Conservation (phyloP, 2,888 invertebrate genomes). For the Hipparchia semele region DNA sequence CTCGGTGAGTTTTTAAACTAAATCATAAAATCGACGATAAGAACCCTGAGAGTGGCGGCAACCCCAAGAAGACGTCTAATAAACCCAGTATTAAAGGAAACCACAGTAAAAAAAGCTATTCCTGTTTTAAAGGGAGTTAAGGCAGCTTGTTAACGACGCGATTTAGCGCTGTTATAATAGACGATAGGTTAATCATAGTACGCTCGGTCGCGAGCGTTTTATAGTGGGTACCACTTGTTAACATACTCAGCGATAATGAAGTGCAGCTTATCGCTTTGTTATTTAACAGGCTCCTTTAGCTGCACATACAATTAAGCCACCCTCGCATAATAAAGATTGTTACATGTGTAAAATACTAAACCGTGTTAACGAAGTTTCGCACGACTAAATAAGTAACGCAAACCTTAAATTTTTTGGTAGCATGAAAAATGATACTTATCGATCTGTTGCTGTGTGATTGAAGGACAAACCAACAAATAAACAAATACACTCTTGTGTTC, state of each 20-base stretch:
- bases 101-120: constrained; percentile 36
- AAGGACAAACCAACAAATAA: too few species aligned
- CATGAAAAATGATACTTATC: too few species aligned
- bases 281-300: too few species aligned
- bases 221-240: background rate
- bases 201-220: background rate
- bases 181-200: background rate
- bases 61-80: constrained; percentile 26
- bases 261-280: background rate
- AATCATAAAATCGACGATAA: constrained; percentile 27
- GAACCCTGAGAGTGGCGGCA: constrained; percentile 2
- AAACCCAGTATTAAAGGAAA: constrained; percentile 39
- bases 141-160: constrained; percentile 4
- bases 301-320: too few species aligned
- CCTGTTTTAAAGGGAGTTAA: constrained; percentile 37
- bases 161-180: background rate
- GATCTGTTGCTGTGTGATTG: too few species aligned
- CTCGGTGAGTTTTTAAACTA: constrained; percentile 9
- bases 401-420: too few species aligned
- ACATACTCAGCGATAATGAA: background rate
- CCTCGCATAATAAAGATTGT: too few species aligned
- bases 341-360: too few species aligned
- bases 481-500: too few species aligned
- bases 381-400: too few species aligned
- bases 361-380: too few species aligned